Evolutionary conservation across 2,888 invertebrate species (phyloP).

Genomic region (Thyatira batis): DNA sequence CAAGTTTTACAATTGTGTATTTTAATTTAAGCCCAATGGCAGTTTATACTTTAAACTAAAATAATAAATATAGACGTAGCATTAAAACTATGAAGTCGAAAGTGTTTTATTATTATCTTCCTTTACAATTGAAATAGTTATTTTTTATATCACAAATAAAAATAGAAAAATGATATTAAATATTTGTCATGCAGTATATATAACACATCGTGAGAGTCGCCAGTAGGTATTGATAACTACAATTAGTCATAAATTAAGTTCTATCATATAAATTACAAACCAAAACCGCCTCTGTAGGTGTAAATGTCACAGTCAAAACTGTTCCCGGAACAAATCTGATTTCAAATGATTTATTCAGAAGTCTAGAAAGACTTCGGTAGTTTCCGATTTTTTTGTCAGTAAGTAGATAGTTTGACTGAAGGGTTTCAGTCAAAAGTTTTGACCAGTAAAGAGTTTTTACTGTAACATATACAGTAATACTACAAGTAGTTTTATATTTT

Average conservation of each 20-base stretch:
- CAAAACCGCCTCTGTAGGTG: slow-evolving; percentile 65
- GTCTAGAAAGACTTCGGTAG: neutral
- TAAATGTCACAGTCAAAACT: slow-evolving; percentile 5
- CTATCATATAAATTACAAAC: slow-evolving; percentile 58
- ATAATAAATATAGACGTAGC: slow-evolving; percentile 27
- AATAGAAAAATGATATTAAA: slow-evolving; percentile 34
- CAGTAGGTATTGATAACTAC: slow-evolving; percentile 47
- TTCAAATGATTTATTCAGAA: neutral
- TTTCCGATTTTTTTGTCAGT: no score
- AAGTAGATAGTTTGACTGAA: no score
- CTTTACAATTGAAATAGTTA: neutral
- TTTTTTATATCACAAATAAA: slow-evolving; percentile 47
- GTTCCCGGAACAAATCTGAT: neutral
- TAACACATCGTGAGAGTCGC: slow-evolving; percentile 51
- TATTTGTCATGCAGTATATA: slow-evolving; percentile 60
- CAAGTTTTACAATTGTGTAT: slow-evolving; percentile 32
- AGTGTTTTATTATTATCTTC: neutral
- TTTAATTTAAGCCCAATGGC: slow-evolving; percentile 68
- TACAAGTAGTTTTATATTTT: slow-evolving; percentile 56
- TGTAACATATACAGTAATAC: slow-evolving; percentile 47
- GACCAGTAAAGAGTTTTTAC: neutral
- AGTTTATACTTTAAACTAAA: slow-evolving; percentile 49
- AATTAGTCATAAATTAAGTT: slow-evolving; percentile 41
- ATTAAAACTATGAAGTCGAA: neutral
- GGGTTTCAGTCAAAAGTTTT: neutral